Conservation (phyloP, 2,113 vertebrate species). For the Otis tarda region DNA sequence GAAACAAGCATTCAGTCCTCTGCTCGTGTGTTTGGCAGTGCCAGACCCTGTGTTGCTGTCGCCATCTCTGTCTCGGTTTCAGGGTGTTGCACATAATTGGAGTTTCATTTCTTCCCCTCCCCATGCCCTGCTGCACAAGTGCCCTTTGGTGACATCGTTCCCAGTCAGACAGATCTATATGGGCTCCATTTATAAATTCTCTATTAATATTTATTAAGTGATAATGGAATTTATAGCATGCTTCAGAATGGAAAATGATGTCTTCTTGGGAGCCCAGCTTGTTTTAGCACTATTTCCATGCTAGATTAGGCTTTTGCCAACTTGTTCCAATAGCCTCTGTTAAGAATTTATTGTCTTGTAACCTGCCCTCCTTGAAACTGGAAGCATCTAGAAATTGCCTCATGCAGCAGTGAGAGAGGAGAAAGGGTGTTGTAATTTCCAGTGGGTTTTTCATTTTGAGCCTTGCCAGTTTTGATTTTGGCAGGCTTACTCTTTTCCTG, state of each 20-base stretch:
- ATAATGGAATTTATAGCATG: slow-evolving; percentile 63
- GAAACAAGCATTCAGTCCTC: neutral
- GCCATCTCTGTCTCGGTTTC: neutral
- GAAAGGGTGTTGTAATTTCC: neutral
- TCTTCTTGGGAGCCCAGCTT: slow-evolving; percentile 29
- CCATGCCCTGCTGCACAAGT: neutral
- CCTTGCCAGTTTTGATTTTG: slow-evolving; percentile 23
- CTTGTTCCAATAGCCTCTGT: slow-evolving; percentile 18
- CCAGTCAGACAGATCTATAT: slow-evolving; percentile 23
- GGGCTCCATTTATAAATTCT: slow-evolving; percentile 59
- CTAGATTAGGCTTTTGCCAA: slow-evolving; percentile 45
- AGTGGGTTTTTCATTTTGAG: neutral
- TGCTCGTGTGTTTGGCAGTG: neutral
- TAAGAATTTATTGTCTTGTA: slow-evolving; percentile 44
- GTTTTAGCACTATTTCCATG: slow-evolving; percentile 47
- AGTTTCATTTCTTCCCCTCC: slow-evolving; percentile 25
- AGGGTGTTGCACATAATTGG: neutral
- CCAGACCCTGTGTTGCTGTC: neutral
- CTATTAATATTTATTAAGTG: slow-evolving; percentile 74
- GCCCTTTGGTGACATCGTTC: slow-evolving; percentile 23
- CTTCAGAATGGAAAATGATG: slow-evolving; percentile 55
- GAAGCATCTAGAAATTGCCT: slow-evolving; percentile 53
- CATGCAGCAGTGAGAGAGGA: neutral
- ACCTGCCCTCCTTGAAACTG: slow-evolving; percentile 45
- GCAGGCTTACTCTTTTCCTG: neutral